Conservation (phyloP, 2,888 invertebrate species). For the Petrolisthes cinctipes region DNA sequence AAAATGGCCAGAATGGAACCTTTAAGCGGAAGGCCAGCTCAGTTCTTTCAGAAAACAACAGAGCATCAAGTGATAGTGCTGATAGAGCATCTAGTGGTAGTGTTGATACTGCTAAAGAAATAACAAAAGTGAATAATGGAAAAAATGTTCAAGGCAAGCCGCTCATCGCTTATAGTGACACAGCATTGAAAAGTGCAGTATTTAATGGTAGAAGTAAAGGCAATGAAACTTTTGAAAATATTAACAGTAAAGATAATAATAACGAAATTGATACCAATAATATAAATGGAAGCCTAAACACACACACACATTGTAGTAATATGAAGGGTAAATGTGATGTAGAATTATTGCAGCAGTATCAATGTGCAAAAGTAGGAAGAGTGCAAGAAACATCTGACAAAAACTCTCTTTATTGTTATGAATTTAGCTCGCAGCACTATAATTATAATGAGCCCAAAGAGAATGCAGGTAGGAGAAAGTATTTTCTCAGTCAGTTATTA, state of each 20-base stretch:
- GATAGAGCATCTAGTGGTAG: conserved; percentile 2
- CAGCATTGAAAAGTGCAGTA: conserved; percentile 19
- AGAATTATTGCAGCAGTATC: background rate
- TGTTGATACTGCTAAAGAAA: background rate
- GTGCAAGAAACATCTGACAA: background rate
- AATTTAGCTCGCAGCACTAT: background rate
- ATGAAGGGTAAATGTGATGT: conserved; percentile 21
- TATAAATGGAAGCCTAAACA: no score
- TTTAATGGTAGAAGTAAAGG: conserved; percentile 16
- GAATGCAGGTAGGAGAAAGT: background rate
- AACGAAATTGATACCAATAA: background rate
- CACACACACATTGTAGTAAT: no score
- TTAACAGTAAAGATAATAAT: conserved; percentile 11
- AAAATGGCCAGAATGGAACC: background rate
- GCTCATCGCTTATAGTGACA: background rate
- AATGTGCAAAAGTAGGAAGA: background rate
- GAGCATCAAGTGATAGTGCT: no score
- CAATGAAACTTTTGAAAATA: conserved; percentile 1
- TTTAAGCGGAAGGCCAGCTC: background rate
- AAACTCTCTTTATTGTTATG: background rate
- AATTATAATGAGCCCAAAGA: background rate
- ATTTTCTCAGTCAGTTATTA: background rate
- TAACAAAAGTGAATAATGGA: background rate
- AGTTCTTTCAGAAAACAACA: background rate
- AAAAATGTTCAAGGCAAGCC: background rate